Evolutionary conservation across 2,888 invertebrate genomes (phyloP).

Genomic region (Cosmia trapezina): DNA sequence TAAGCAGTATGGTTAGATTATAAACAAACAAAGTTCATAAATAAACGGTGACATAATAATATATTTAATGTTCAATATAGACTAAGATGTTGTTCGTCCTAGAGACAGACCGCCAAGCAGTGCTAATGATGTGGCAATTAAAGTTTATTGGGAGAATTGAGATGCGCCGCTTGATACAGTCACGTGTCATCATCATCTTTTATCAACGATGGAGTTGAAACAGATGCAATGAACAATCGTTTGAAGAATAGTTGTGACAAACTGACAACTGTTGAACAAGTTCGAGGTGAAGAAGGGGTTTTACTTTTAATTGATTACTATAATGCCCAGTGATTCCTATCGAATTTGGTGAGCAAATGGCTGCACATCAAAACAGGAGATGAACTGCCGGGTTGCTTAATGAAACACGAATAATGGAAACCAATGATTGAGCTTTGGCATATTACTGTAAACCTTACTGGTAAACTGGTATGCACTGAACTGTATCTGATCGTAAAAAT

Average conservation of each 20-base stretch:
- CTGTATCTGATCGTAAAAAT: neutral
- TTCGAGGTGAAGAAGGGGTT: neutral
- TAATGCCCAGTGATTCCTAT: constrained; percentile 7
- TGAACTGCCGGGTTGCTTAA: neutral
- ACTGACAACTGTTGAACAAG: constrained; percentile 20
- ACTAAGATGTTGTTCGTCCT: constrained; percentile 58
- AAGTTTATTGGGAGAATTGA: constrained; percentile 85
- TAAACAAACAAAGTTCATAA: too few species aligned
- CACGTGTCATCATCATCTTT: constrained; percentile 64
- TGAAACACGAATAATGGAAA: neutral
- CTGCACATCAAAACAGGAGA: neutral
- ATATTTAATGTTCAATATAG: neutral
- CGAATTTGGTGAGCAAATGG: constrained; percentile 9
- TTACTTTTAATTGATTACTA: constrained; percentile 7
- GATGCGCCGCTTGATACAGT: constrained; percentile 81
- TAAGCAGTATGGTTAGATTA: too few species aligned
- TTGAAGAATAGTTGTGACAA: constrained; percentile 24
- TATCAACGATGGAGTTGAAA: constrained; percentile 45
- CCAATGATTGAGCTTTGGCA: neutral
- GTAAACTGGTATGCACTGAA: neutral
- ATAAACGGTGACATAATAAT: too few species aligned
- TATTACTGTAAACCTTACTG: neutral
- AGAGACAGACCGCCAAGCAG: constrained; percentile 74
- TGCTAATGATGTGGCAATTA: constrained; percentile 84
- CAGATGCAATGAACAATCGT: constrained; percentile 33